These are phyloP conservation scores for Spatula clypeata DNA, from an alignment of 2,797 vertebrate genomes.

Conservation along the genomic window DNA sequence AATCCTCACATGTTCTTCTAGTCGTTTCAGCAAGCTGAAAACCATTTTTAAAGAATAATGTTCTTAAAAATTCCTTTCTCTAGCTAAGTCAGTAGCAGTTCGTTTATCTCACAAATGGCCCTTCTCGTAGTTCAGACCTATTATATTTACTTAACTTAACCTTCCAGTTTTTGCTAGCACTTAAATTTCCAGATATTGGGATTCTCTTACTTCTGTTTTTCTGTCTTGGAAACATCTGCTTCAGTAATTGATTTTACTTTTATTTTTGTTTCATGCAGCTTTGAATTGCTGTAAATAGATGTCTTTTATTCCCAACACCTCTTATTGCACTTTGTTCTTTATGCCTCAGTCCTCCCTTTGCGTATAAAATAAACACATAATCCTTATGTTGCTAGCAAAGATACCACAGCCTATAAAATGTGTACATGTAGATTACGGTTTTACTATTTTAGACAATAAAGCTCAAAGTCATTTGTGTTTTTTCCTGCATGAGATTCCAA, in stretches of 20 bases:
- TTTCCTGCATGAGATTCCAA: not conserved
- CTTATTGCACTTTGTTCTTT: constrained; percentile 8
- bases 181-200: constrained; percentile 44
- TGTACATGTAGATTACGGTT: not conserved
- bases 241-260: constrained; percentile 47
- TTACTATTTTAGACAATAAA: not conserved
- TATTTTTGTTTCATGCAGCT: constrained; percentile 35
- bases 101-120: not conserved
- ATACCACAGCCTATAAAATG: not conserved
- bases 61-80: constrained; percentile 20
- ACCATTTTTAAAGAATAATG: not conserved
- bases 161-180: not conserved
- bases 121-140: not conserved
- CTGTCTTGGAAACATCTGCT: constrained; percentile 39
- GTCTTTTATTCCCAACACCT: not conserved
- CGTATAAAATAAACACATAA: constrained; percentile 39
- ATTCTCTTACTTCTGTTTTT: not conserved
- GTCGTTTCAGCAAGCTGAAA: not conserved
- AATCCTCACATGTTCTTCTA: not conserved
- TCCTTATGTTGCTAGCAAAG: not conserved
- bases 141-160: constrained; percentile 42
- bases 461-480: not conserved
- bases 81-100: not conserved
- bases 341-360: constrained; percentile 10
- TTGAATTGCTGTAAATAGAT: constrained; percentile 34